A percentile compares a stretch with the other conserved stretches of the same genome.
These are phyloP conservation scores for Dunckerocampus dactyliophorus DNA, from an alignment of 2,113 vertebrate genomes.

Conservation along the genomic window DNA sequence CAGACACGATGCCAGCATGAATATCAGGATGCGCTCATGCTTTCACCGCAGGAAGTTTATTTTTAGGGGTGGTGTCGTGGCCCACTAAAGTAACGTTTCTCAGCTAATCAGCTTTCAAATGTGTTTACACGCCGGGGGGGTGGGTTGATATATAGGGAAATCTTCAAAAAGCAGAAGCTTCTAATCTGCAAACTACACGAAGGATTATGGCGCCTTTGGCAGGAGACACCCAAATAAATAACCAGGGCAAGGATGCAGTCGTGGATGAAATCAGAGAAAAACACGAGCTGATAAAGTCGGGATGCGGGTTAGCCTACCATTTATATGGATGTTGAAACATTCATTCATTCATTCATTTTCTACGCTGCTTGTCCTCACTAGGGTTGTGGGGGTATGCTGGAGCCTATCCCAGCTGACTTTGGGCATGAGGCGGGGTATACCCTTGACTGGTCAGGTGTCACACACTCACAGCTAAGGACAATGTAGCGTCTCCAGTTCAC, in stretches of 20 bases:
- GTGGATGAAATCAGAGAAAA: conserved; percentile 4
- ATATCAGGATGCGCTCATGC: conserved; percentile 18
- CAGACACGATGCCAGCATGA: conserved; percentile 9
- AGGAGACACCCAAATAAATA: conserved; percentile 36
- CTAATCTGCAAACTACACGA: conserved; percentile 49
- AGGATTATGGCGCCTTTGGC: conserved; percentile 57
- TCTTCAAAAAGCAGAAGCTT: conserved; percentile 53
- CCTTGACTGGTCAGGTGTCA: too few relatives aligned
- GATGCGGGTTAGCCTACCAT: too few relatives aligned
- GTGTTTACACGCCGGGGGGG: conserved; percentile 51
- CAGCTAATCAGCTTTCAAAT: conserved; percentile 47
- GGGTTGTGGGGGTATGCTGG: too few relatives aligned
- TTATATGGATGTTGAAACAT: too few relatives aligned
- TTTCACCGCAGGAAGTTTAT: conserved; percentile 29
- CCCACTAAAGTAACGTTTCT: conserved; percentile 20
- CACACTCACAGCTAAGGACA: too few relatives aligned
- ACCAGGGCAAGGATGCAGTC: background rate
- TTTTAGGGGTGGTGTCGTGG: background rate
- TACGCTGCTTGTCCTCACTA: too few relatives aligned
- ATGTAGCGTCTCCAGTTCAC: too few relatives aligned
- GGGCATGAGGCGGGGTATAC: too few relatives aligned
- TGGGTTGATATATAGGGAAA: conserved; percentile 46
- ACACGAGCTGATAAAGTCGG: conserved; percentile 13
- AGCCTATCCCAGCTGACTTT: too few relatives aligned
- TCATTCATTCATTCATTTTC: too few relatives aligned